Evolutionary conservation across 2,888 invertebrate genomes (phyloP).

Genomic region (Standfussiana lucernea): DNA sequence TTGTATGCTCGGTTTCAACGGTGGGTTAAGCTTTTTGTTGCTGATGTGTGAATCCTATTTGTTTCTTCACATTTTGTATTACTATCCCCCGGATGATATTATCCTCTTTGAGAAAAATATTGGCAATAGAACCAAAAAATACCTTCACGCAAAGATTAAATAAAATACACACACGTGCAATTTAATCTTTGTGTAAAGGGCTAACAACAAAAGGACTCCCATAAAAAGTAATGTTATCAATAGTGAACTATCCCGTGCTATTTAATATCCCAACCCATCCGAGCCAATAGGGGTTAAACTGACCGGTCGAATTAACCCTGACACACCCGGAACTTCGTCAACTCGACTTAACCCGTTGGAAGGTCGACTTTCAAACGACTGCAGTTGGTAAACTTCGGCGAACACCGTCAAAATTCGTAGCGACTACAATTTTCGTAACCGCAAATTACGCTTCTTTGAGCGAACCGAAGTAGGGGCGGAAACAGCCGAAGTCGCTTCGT

Average conservation of each 20-base stretch:
- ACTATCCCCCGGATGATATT: slow-evolving; percentile 25
- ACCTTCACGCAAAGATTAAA: slow-evolving; percentile 12
- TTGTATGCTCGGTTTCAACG: slow-evolving; percentile 47
- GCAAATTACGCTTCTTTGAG: slow-evolving; percentile 89
- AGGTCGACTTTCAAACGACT: slow-evolving; percentile 84
- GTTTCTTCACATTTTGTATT: slow-evolving; percentile 37
- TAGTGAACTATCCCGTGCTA: slow-evolving; percentile 60
- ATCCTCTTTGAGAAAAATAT: slow-evolving; percentile 27
- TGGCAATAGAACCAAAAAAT: not conserved
- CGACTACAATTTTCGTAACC: slow-evolving; percentile 85
- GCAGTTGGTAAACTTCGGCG: slow-evolving; percentile 77
- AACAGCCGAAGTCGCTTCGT: slow-evolving; percentile 88
- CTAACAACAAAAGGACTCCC: slow-evolving; percentile 46
- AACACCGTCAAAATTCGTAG: slow-evolving; percentile 82
- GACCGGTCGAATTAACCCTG: slow-evolving; percentile 77
- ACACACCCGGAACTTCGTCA: slow-evolving; percentile 76
- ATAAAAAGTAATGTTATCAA: slow-evolving; percentile 63
- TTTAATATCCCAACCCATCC: slow-evolving; percentile 69
- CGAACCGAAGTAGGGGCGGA: slow-evolving; percentile 84
- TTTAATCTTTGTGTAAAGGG: slow-evolving; percentile 44
- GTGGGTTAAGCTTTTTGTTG: slow-evolving; percentile 36
- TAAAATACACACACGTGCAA: slow-evolving; percentile 26
- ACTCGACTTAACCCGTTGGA: slow-evolving; percentile 77
- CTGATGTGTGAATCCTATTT: slow-evolving; percentile 36
- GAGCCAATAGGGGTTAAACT: slow-evolving; percentile 75